phyloP scores from a whole-genome alignment of 2,797 vertebrate genomes.

The Enteromius mattozi region DNA sequence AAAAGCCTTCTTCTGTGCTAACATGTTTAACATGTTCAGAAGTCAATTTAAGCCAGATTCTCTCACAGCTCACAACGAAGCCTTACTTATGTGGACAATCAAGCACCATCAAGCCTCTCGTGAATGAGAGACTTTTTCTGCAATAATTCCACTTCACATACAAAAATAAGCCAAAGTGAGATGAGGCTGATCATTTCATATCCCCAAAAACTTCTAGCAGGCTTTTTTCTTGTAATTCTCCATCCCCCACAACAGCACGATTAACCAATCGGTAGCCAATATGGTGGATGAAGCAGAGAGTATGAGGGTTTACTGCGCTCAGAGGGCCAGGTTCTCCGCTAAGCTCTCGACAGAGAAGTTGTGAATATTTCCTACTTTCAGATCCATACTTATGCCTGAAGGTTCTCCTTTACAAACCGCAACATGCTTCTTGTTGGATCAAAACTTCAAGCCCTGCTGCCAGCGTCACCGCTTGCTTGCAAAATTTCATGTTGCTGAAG shows the following conservation, averaged over 20 bases:
- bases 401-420: constrained; percentile 39
- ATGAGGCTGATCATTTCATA: constrained; percentile 28
- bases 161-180: constrained; percentile 32
- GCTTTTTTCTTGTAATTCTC: constrained; percentile 36
- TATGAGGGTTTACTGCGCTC: constrained; percentile 53
- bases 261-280: constrained; percentile 29
- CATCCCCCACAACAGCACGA: background rate
- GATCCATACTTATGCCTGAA: constrained; percentile 43
- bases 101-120: constrained; percentile 25
- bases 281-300: constrained; percentile 52
- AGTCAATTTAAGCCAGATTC: constrained; percentile 12
- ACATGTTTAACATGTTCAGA: constrained; percentile 31
- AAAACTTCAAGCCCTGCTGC: constrained; percentile 32
- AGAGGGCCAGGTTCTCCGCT: constrained; percentile 28
- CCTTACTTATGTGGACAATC: constrained; percentile 19
- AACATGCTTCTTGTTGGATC: constrained; percentile 51
- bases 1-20: constrained; percentile 2
- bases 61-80: constrained; percentile 25
- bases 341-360: constrained; percentile 39
- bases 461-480: constrained; percentile 22
- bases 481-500: constrained; percentile 26
- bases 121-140: background rate
- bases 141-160: constrained; percentile 38
- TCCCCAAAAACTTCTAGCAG: constrained; percentile 42
- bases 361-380: constrained; percentile 51